A percentile compares a stretch with the other conserved stretches of the same genome.
Conservation (phyloP, 2,797 vertebrate species). For the Sebastiscus tertius region DNA sequence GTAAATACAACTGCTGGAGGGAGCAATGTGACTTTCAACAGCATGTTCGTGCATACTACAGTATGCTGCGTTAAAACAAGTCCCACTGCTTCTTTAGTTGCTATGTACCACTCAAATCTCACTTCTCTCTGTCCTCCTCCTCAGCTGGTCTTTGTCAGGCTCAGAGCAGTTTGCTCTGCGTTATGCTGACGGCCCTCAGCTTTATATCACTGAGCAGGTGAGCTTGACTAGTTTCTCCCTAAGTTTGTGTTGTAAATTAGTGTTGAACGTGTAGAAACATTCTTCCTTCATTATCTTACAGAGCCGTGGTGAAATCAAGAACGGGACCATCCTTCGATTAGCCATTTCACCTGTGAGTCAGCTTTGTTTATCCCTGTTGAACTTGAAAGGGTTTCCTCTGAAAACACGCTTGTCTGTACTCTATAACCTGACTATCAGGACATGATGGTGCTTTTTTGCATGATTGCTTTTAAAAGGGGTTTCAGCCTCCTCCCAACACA, state of each 20-base stretch:
- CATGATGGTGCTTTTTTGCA: not conserved
- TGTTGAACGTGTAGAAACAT: not conserved
- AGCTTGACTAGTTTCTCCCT: conserved; percentile 18
- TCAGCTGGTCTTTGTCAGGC: conserved; percentile 95
- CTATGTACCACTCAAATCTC: not conserved
- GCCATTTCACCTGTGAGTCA: conserved; percentile 93
- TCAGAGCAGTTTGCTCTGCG: conserved; percentile 96
- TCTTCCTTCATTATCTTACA: conserved; percentile 63
- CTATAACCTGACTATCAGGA: not conserved
- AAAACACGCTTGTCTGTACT: not conserved
- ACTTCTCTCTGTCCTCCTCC: conserved; percentile 22
- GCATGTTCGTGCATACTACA: conserved; percentile 38
- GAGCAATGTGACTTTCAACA: conserved; percentile 38
- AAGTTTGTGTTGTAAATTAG: not conserved
- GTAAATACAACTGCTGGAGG: conserved; percentile 50
- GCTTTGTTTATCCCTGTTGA: not conserved
- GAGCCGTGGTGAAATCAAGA: conserved; percentile 97
- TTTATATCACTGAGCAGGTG: conserved; percentile 98
- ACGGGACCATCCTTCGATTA: conserved; percentile 96
- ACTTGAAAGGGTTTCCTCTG: not conserved
- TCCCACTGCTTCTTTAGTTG: not conserved
- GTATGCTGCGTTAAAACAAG: conserved; percentile 18
- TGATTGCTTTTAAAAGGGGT: conserved; percentile 9
- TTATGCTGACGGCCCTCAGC: conserved; percentile 96
- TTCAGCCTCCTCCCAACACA: not conserved